Conservation (phyloP, 2,797 vertebrate genomes). For the Euphonia xanthogaster region DNA sequence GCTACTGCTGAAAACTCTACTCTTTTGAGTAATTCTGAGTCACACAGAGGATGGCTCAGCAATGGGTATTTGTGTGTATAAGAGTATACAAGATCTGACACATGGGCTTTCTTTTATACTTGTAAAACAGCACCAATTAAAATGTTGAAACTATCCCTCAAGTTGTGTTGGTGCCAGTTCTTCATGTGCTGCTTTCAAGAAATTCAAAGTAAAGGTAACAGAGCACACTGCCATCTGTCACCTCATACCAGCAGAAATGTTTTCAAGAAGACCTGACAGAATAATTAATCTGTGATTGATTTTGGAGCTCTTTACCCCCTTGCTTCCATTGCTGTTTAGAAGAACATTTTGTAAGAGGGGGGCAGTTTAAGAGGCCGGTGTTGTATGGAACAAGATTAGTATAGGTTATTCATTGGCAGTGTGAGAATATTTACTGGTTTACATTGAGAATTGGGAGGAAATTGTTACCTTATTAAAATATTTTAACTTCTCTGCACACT, state of each 20-base stretch:
- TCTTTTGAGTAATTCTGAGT: background rate
- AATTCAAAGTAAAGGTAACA: background rate
- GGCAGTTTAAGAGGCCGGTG: background rate
- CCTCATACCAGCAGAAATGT: background rate
- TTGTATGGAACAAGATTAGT: background rate
- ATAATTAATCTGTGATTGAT: background rate
- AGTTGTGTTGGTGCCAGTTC: conserved; percentile 2
- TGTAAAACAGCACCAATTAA: conserved; percentile 40
- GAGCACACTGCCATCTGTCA: background rate
- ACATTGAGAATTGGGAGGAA: background rate
- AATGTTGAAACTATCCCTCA: background rate
- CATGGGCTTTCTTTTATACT: background rate
- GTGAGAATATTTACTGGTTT: background rate
- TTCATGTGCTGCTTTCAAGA: background rate
- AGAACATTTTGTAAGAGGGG: background rate
- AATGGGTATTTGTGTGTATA: background rate
- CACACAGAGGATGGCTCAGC: background rate
- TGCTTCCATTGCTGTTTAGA: background rate
- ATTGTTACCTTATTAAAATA: background rate
- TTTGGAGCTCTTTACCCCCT: background rate
- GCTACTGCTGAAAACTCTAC: background rate
- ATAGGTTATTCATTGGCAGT: background rate
- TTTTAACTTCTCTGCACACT: background rate
- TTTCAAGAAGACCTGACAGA: background rate
- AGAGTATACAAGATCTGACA: background rate